Evolutionary conservation across 2,113 vertebrate genomes (phyloP).

Genomic region (Serinus canaria): DNA sequence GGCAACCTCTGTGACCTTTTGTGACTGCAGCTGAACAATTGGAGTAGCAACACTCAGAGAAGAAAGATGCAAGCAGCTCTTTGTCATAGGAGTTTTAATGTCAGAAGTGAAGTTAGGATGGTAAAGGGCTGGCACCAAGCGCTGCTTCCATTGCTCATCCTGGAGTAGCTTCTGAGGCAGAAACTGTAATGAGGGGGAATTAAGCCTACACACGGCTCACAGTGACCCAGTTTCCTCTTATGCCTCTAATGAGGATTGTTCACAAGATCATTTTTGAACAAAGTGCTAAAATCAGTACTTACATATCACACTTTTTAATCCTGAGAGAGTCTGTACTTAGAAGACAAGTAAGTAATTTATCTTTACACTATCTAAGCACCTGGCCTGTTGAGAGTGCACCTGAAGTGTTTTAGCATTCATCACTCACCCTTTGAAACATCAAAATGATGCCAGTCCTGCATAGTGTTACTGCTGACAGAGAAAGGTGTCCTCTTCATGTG

Average conservation of each 20-base stretch:
- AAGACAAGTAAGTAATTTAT: not conserved
- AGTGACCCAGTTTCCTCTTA: not conserved
- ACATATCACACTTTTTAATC: not conserved
- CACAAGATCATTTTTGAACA: not conserved
- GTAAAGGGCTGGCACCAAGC: not conserved
- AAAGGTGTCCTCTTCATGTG: not conserved
- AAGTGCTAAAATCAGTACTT: not conserved
- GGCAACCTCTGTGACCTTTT: not conserved
- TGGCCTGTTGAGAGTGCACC: not conserved
- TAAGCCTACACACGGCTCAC: not conserved
- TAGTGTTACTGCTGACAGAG: not conserved
- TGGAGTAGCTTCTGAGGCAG: not conserved
- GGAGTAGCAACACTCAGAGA: not conserved
- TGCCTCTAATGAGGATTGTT: not conserved
- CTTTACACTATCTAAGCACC: not conserved
- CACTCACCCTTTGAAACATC: not conserved
- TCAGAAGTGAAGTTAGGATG: not conserved
- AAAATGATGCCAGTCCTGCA: not conserved
- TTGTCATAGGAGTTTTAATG: not conserved
- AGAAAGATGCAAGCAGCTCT: not conserved
- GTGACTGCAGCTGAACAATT: not conserved
- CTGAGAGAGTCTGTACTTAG: not conserved
- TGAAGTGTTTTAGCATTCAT: not conserved
- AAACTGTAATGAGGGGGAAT: not conserved
- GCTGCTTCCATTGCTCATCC: fast-evolving